Evolutionary conservation across 2,113 vertebrate genomes (phyloP).

Genomic region (Apeltes quadracus): DNA sequence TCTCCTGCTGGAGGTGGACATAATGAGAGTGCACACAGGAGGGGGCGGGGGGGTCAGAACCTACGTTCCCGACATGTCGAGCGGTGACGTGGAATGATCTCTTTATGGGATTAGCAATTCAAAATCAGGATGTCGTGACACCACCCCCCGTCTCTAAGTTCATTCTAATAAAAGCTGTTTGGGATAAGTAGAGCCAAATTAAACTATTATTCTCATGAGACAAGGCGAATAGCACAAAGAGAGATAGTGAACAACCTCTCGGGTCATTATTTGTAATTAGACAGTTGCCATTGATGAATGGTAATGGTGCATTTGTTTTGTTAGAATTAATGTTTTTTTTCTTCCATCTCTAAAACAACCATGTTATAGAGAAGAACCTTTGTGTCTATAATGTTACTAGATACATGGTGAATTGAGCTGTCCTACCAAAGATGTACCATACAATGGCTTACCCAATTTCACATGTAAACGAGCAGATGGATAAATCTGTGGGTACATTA

Average conservation of each 20-base stretch:
- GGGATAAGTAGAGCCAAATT: slow-evolving; percentile 25
- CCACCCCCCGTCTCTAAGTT: slow-evolving; percentile 37
- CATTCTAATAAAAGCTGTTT: slow-evolving; percentile 19
- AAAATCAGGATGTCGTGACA: slow-evolving; percentile 55
- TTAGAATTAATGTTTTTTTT: no score
- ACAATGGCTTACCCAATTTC: neutral
- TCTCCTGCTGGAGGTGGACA: slow-evolving; percentile 30
- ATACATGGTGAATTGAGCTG: neutral
- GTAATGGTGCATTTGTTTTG: slow-evolving; percentile 21
- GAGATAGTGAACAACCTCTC: slow-evolving; percentile 10
- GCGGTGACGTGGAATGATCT: slow-evolving; percentile 47
- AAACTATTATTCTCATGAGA: slow-evolving; percentile 24
- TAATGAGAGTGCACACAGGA: slow-evolving; percentile 12
- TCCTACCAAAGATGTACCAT: neutral
- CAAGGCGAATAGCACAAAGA: slow-evolving; percentile 19
- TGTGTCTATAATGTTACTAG: no score
- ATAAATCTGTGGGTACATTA: neutral
- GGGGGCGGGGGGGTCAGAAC: slow-evolving; percentile 27
- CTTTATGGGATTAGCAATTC: slow-evolving; percentile 48
- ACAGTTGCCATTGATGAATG: slow-evolving; percentile 24
- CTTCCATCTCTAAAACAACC: neutral
- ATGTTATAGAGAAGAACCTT: neutral
- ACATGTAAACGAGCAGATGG: neutral
- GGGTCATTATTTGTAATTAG: slow-evolving; percentile 58
- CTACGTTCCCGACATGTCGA: slow-evolving; percentile 18